Conservation (phyloP, 2,113 vertebrate species). For the Cynopterus brachyotis region DNA sequence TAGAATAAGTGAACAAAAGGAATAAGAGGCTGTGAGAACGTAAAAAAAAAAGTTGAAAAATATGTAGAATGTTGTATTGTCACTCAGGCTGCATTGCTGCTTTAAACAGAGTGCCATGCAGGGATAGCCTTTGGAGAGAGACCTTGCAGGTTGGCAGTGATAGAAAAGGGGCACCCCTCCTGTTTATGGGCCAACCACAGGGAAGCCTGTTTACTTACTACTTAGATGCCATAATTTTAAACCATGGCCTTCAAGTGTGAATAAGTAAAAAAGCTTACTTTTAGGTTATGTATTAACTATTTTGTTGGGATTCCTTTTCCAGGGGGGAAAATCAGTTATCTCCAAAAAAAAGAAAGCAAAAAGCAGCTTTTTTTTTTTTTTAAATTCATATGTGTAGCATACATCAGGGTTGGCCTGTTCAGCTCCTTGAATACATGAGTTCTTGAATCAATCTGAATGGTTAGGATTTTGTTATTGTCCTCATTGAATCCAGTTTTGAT, state of each 20-base stretch:
- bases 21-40: not conserved
- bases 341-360: constrained; percentile 16
- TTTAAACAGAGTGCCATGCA: not conserved
- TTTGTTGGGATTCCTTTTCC: not conserved
- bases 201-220: not conserved
- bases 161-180: not conserved
- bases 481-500: constrained; percentile 25
- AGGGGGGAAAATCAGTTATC: not conserved
- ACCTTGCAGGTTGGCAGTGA: not conserved
- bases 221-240: not conserved
- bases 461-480: constrained; percentile 18
- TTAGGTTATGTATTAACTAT: not conserved
- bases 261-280: not conserved
- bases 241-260: not conserved
- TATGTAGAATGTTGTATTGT: not conserved
- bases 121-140: not conserved
- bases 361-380: constrained; percentile 36
- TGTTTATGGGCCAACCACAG: not conserved
- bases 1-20: not conserved
- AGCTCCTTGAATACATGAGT: not conserved
- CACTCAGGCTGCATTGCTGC: not conserved
- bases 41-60: not conserved
- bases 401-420: not conserved
- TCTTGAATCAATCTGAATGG: not conserved
- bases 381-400: not conserved